Evolutionary conservation across 2,888 invertebrate species (phyloP).

Genomic region (Deladenus siricidicola): DNA sequence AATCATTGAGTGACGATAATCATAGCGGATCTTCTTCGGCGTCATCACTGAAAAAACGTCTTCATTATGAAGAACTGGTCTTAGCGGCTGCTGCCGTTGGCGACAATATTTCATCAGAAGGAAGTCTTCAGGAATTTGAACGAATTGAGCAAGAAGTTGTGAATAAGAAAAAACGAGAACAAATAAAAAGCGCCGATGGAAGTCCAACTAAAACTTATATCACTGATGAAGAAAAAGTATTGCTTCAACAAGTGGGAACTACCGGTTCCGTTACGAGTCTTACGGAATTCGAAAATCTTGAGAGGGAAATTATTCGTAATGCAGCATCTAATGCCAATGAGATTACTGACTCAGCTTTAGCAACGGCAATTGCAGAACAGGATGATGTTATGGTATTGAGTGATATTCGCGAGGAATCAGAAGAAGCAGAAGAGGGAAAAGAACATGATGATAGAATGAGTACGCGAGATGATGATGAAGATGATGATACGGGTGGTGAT

Average conservation of each 20-base stretch:
- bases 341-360: neutral
- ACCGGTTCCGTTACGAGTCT: conserved; percentile 45
- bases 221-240: neutral
- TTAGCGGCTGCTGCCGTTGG: conserved; percentile 28
- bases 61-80: neutral
- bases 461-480: conserved; percentile 48
- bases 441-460: conserved; percentile 34
- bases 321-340: neutral
- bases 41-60: neutral
- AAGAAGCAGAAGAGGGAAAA: conserved; percentile 39
- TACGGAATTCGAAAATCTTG: conserved; percentile 49
- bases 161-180: conserved; percentile 14
- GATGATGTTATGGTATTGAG: conserved; percentile 51
- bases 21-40: neutral
- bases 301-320: conserved; percentile 34
- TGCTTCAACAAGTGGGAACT: neutral
- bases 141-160: conserved; percentile 44
- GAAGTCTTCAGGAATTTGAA: conserved; percentile 43
- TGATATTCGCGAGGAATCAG: conserved; percentile 51
- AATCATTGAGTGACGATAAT: neutral
- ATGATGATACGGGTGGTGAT: conserved; percentile 22
- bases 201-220: neutral
- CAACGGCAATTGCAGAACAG: conserved; percentile 20
- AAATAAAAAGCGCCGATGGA: conserved; percentile 16
- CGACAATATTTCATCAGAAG: conserved; percentile 12